Evolutionary conservation across 1,140 invertebrate genomes (phyloP).

Genomic region (Drusus annulatus): DNA sequence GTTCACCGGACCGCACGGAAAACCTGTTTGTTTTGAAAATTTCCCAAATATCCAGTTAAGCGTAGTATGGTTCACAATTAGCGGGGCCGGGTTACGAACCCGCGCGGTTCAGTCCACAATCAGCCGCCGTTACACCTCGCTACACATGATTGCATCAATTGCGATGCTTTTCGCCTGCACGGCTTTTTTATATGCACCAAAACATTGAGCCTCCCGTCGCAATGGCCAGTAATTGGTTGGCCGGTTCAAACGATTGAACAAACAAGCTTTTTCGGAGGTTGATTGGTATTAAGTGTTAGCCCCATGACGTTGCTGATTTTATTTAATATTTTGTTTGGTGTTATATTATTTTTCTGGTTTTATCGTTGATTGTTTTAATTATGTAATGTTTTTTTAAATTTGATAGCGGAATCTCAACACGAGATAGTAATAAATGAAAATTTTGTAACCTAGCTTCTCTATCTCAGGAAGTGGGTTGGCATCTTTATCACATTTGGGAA

Average conservation of each 20-base stretch:
- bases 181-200: conserved; percentile 14
- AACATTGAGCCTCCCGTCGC: neutral
- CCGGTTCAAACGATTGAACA: neutral
- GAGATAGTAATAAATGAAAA: no score
- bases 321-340: no score
- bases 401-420: no score
- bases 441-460: no score
- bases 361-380: no score
- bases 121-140: conserved; percentile 37
- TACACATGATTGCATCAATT: conserved; percentile 40
- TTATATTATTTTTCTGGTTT: no score
- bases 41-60: conserved; percentile 57
- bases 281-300: neutral
- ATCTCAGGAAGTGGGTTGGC: no score
- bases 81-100: neutral
- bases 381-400: no score
- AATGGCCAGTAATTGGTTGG: neutral
- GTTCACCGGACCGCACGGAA: conserved; percentile 70
- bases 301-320: neutral
- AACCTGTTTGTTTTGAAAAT: conserved; percentile 72
- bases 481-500: no score
- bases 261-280: neutral
- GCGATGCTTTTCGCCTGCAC: neutral
- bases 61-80: conserved; percentile 63
- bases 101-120: conserved; percentile 31